phyloP scores from a whole-genome alignment of 1,140 invertebrate species.

The Magallana gigas region DNA sequence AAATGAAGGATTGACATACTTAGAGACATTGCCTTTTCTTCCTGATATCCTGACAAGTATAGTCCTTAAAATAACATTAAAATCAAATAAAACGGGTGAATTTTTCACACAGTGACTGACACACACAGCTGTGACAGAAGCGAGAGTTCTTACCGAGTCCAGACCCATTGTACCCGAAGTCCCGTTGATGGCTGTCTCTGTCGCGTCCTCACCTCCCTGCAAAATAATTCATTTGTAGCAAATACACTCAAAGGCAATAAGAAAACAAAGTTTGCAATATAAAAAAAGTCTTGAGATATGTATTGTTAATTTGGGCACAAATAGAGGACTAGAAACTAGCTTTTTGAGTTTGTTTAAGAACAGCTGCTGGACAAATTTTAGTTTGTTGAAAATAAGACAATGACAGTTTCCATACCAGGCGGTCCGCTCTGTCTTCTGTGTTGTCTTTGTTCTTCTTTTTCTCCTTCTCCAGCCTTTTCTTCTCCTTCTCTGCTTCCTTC shows the following conservation, averaged over 20 bases:
- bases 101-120: background rate
- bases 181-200: conserved; percentile 39
- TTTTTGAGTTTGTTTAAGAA: too few species aligned
- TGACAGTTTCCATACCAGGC: conserved; percentile 36
- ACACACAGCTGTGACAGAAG: background rate
- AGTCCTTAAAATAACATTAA: conserved; percentile 1
- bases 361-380: too few species aligned
- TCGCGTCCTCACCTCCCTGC: conserved; percentile 38
- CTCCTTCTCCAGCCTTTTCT: conserved; percentile 52
- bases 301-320: too few species aligned
- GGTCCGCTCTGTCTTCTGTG: conserved; percentile 50
- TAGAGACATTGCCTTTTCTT: background rate
- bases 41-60: background rate
- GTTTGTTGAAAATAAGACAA: too few species aligned
- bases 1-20: background rate
- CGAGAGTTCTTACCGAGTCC: conserved; percentile 45
- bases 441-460: conserved; percentile 42
- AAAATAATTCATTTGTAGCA: background rate
- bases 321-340: too few species aligned
- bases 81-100: background rate
- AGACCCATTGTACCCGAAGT: conserved; percentile 36
- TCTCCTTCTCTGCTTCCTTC: conserved; percentile 54
- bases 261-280: too few species aligned
- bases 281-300: too few species aligned
- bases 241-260: background rate